phyloP scores from a whole-genome alignment of 2,113 vertebrate genomes.

The Psettodes erumei region DNA sequence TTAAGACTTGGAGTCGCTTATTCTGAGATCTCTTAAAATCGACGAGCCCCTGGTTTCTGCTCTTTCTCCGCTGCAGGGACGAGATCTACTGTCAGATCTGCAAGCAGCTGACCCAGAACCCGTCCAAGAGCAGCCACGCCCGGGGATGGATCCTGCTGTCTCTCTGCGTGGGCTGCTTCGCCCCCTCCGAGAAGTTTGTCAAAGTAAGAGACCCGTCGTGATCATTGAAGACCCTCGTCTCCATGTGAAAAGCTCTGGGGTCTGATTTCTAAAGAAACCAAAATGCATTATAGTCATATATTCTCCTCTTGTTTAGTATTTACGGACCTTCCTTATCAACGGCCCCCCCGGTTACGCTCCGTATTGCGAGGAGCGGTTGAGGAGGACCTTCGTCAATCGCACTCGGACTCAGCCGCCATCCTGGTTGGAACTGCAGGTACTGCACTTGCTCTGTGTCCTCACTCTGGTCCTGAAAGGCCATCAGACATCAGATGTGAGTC shows the following conservation, averaged over 20 bases:
- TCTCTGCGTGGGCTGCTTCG: slow-evolving; percentile 95
- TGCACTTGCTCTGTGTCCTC: fast-evolving
- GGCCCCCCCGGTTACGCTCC: slow-evolving; percentile 95
- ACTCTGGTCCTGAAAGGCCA: too few species aligned
- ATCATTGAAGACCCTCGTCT: too few species aligned
- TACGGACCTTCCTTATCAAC: slow-evolving; percentile 92
- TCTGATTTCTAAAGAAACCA: neutral
- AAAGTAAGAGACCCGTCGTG: slow-evolving; percentile 91
- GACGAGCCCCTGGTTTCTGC: too few species aligned
- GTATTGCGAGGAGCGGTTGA: slow-evolving; percentile 95
- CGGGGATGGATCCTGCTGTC: slow-evolving; percentile 98
- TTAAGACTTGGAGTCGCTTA: neutral
- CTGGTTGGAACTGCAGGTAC: slow-evolving; percentile 96
- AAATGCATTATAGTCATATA: neutral
- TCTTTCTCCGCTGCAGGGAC: slow-evolving; percentile 82
- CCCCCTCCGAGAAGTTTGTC: slow-evolving; percentile 97
- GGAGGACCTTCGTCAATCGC: slow-evolving; percentile 92
- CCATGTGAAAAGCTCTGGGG: neutral
- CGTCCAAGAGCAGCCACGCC: slow-evolving; percentile 97
- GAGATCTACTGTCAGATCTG: slow-evolving; percentile 99
- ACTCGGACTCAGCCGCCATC: slow-evolving; percentile 96
- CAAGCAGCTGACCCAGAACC: slow-evolving; percentile 97
- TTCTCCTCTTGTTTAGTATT: slow-evolving; percentile 85
- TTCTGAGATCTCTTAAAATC: too few species aligned
- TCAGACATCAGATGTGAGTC: too few species aligned